A percentile compares a stretch with the other conserved stretches of the same genome.
phyloP scores from a whole-genome alignment of 2,113 vertebrate genomes.

The Ceratotherium simum region DNA sequence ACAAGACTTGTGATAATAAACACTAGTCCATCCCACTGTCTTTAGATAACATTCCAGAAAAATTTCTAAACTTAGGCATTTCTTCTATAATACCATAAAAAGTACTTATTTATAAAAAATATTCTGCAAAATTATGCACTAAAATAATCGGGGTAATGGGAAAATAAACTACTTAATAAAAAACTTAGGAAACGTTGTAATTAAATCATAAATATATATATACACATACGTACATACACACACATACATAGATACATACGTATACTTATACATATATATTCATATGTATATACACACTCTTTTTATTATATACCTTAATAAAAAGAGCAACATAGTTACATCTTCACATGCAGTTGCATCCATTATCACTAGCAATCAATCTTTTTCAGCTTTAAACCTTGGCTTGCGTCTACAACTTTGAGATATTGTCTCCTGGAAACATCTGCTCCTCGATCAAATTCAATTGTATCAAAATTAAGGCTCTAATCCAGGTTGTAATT shows the following conservation, averaged over 20 bases:
- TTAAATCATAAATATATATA: background rate
- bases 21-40: background rate
- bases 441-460: background rate
- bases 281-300: background rate
- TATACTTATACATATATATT: background rate
- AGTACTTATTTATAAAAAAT: background rate
- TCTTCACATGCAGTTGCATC: background rate
- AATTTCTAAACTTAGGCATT: background rate
- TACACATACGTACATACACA: background rate
- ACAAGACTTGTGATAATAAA: background rate
- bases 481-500: background rate
- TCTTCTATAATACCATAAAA: background rate
- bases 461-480: background rate
- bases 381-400: background rate
- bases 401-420: background rate
- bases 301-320: background rate
- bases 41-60: background rate
- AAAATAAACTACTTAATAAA: background rate
- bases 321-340: background rate
- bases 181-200: background rate
- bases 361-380: background rate
- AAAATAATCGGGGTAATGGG: background rate
- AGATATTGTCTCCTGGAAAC: background rate
- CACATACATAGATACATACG: no score
- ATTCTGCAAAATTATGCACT: background rate